Conservation (phyloP, 2,888 invertebrate species). For the Serripes groenlandicus region DNA sequence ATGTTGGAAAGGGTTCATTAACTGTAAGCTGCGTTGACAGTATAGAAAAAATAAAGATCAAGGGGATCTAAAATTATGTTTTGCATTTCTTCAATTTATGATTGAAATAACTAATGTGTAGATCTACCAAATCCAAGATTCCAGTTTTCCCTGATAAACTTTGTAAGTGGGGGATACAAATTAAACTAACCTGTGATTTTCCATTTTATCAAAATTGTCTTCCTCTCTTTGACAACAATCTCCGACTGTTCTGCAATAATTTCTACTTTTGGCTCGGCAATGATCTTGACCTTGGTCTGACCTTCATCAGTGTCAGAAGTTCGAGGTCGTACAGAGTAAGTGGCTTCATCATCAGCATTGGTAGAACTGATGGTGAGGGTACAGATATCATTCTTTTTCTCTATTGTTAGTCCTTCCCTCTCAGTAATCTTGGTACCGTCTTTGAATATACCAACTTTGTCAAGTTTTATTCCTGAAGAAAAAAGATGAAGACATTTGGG, state of each 20-base stretch:
- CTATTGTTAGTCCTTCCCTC: neutral
- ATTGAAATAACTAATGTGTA: no score
- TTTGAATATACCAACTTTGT: neutral
- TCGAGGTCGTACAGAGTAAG: neutral
- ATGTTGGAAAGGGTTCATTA: no score
- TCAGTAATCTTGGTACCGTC: neutral
- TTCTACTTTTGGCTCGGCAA: neutral
- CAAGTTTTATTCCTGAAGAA: neutral
- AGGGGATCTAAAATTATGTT: no score
- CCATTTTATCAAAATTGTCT: constrained; percentile 35
- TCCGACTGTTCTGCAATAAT: neutral
- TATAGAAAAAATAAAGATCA: no score
- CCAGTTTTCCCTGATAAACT: no score
- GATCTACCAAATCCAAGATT: no score
- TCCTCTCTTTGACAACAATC: constrained; percentile 22
- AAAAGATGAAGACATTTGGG: no score
- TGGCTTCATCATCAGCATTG: neutral
- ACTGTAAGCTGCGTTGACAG: no score
- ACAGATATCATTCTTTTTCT: constrained; percentile 19
- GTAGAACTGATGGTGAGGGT: constrained; percentile 3
- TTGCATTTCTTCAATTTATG: no score
- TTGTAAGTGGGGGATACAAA: no score
- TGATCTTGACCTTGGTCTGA: constrained; percentile 6
- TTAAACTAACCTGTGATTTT: constrained; percentile 31
- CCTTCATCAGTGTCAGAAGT: constrained; percentile 9